Percentiles rank a stretch among this genome's conserved stretches.
Evolutionary conservation across 2,888 invertebrate species (phyloP).

Genomic region (Coelopa pilipes): DNA sequence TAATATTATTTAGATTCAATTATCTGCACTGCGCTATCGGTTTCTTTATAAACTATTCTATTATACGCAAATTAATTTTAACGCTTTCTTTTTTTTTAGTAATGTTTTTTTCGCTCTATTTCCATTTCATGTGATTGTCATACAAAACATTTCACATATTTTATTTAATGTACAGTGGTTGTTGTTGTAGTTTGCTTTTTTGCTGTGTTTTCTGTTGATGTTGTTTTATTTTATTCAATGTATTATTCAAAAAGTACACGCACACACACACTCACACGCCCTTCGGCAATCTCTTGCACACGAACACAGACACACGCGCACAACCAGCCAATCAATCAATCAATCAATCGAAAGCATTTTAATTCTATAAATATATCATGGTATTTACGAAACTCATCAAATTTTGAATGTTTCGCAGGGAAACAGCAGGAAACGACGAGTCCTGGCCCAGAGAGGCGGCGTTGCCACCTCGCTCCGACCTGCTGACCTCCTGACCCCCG

Average conservation of each 20-base stretch:
- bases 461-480: too few relatives aligned
- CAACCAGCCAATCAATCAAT: not conserved
- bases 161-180: conserved; percentile 60
- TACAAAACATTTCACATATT: conserved; percentile 68
- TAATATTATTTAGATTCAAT: too few relatives aligned
- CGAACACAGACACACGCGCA: not conserved
- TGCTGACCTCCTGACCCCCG: too few relatives aligned
- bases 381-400: too few relatives aligned
- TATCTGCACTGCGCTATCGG: too few relatives aligned
- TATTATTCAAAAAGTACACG: not conserved
- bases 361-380: too few relatives aligned
- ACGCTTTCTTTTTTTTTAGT: conserved; percentile 27
- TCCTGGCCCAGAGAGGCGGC: too few relatives aligned
- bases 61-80: not conserved
- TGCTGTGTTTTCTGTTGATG: not conserved
- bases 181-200: conserved; percentile 28
- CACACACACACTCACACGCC: not conserved
- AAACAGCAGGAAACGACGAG: too few relatives aligned
- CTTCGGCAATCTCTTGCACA: not conserved
- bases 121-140: conserved; percentile 66
- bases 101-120: conserved; percentile 37
- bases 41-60: too few relatives aligned
- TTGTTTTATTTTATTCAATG: too few relatives aligned
- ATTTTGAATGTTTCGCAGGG: too few relatives aligned
- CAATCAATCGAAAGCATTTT: not conserved